Base-by-base conservation (phyloP, 2,113 vertebrate species). In the Apistogramma diplotaenia region DNA sequence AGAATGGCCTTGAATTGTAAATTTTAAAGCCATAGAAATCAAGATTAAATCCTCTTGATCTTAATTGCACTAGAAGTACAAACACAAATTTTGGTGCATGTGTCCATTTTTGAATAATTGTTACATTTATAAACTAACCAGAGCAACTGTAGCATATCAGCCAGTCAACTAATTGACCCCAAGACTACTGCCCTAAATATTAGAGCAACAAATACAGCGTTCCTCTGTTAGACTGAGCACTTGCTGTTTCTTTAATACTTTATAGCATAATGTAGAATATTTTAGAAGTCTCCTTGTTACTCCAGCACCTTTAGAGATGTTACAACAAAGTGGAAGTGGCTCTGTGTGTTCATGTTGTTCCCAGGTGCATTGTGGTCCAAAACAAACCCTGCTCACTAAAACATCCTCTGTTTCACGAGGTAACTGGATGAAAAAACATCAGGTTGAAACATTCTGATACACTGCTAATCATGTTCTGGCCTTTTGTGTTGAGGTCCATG, bases 401-500 rank as follows among this genome's bases (percentile, higher is more conserved):
- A 70, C 40, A 70, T 49, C 62, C 62, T 70, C 40, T 0, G 23
- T 70, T 49, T 49, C 27, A 29, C 40, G 49, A 18, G 9, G 23
- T 1, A 29, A 5, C 62, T 4, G 40, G 16, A 29, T 19, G 40
- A 4, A 70, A 67, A 60, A 19, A 25, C 5, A 70, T 70, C 40
- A 49, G 11, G 16, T 49, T 19, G 9, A 29, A 49, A 67, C 29
- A 29, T 29, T 67, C 8, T 27, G 37, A 67, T 0, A 11, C 37
- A 0, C 33, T 3, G 76, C 43, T 79, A 55, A 83, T 85, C 56
- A 54, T 25, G 60, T 65, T 23, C 21, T 78, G 65, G 8, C 75
- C 25, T 82, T 87, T 85, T 61, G 51, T 76, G 9, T 71, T 72
- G 58, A 84, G 84, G 59, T 54, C 15, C 81, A 54, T 29, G 27